Percentiles rank a stretch among this genome's conserved stretches.
Evolutionary conservation across 2,113 vertebrate species (phyloP).

Genomic region (Spea bombifrons): DNA sequence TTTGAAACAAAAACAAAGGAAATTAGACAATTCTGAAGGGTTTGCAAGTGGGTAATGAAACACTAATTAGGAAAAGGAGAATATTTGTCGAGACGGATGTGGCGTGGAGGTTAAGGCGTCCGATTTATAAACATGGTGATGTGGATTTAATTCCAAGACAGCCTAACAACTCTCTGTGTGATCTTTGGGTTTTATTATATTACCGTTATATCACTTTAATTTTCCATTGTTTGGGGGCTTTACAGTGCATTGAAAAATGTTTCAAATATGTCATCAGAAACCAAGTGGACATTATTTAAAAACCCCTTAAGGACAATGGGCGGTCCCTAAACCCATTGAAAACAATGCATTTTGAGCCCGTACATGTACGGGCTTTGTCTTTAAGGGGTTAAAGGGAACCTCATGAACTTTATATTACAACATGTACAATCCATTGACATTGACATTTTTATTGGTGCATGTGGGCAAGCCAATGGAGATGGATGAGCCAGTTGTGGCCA

Average conservation of each 20-base stretch:
- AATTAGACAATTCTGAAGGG: slow-evolving; percentile 34
- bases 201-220: slow-evolving; percentile 11
- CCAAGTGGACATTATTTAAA: too few relatives aligned
- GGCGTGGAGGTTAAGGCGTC: slow-evolving; percentile 18
- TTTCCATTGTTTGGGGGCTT: slow-evolving; percentile 2
- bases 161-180: slow-evolving; percentile 15
- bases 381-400: too few relatives aligned
- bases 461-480: too few relatives aligned
- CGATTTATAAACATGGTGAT: not conserved
- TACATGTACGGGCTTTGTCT: too few relatives aligned
- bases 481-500: too few relatives aligned
- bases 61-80: slow-evolving; percentile 16
- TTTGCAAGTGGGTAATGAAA: slow-evolving; percentile 7
- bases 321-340: too few relatives aligned
- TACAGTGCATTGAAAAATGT: not conserved
- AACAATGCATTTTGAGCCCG: too few relatives aligned
- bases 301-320: too few relatives aligned
- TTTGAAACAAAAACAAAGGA: slow-evolving; percentile 46
- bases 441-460: too few relatives aligned
- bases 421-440: too few relatives aligned
- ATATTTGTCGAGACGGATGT: slow-evolving; percentile 42
- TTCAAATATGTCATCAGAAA: too few relatives aligned
- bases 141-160: slow-evolving; percentile 2
- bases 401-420: too few relatives aligned
- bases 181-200: not conserved